These are phyloP conservation scores for Anoplopoma fimbria DNA, from an alignment of 2,113 vertebrate species.

Conservation along the genomic window DNA sequence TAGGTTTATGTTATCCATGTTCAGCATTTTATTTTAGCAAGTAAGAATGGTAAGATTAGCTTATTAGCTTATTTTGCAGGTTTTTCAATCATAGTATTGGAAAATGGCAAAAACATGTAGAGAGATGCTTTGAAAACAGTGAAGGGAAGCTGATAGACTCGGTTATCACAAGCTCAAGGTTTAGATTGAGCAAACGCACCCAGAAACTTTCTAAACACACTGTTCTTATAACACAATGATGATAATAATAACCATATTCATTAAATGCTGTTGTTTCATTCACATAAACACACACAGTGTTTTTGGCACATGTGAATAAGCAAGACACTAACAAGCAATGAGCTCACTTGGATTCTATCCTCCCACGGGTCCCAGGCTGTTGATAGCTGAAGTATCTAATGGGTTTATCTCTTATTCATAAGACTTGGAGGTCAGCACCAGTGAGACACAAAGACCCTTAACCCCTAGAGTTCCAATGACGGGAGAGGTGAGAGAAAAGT, in stretches of 20 bases:
- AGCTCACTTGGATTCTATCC: conserved; percentile 59
- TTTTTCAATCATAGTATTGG: background rate
- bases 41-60: background rate
- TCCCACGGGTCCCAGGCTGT: conserved; percentile 52
- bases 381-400: conserved; percentile 40
- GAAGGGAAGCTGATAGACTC: background rate
- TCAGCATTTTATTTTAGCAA: background rate
- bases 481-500: background rate
- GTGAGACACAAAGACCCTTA: conserved; percentile 29
- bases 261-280: conserved; percentile 3
- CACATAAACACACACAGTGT: conserved; percentile 8
- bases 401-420: conserved; percentile 73
- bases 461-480: background rate
- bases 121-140: background rate
- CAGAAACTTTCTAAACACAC: background rate
- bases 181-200: background rate
- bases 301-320: conserved; percentile 1
- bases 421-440: conserved; percentile 47
- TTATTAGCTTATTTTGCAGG: background rate
- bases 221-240: background rate
- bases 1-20: background rate
- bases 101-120: background rate
- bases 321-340: conserved; percentile 45
- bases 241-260: conserved; percentile 17
- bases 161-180: background rate